Conservation (phyloP, 2,888 invertebrate genomes). For the Sesia apiformis region DNA sequence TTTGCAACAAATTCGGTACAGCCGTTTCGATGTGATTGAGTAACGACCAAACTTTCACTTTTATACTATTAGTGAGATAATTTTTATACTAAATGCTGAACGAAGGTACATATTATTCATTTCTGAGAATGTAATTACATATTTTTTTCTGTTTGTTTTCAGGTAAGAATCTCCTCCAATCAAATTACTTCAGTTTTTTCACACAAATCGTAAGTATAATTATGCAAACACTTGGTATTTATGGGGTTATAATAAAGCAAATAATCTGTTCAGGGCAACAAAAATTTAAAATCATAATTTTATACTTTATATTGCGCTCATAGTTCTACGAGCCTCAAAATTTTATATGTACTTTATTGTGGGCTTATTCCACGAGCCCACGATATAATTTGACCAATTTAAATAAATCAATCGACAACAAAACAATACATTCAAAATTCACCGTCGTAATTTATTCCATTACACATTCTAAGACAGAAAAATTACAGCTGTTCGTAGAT, state of each 20-base stretch:
- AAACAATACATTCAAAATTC: too few species aligned
- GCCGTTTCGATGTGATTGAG: too few species aligned
- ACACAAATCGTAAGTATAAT: neutral
- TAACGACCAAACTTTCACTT: too few species aligned
- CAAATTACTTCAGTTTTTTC: neutral
- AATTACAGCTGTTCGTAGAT: too few species aligned
- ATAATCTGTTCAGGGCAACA: neutral
- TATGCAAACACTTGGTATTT: neutral
- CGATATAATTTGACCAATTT: neutral
- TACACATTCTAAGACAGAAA: too few species aligned
- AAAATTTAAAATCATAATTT: neutral
- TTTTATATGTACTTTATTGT: too few species aligned
- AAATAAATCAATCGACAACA: neutral
- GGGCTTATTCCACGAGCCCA: neutral
- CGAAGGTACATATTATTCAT: too few species aligned
- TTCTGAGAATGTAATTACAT: neutral
- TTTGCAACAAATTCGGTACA: too few species aligned
- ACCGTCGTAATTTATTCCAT: too few species aligned
- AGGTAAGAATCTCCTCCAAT: conserved; percentile 5
- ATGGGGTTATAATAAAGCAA: neutral
- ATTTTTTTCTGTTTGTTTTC: conserved; percentile 3
- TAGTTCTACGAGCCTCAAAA: neutral
- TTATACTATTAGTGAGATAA: too few species aligned
- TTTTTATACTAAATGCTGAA: too few species aligned
- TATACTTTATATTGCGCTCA: neutral